A percentile compares a stretch with the other conserved stretches of the same genome.
phyloP scores from a whole-genome alignment of 1,140 invertebrate species.

The Trichoplusia ni region DNA sequence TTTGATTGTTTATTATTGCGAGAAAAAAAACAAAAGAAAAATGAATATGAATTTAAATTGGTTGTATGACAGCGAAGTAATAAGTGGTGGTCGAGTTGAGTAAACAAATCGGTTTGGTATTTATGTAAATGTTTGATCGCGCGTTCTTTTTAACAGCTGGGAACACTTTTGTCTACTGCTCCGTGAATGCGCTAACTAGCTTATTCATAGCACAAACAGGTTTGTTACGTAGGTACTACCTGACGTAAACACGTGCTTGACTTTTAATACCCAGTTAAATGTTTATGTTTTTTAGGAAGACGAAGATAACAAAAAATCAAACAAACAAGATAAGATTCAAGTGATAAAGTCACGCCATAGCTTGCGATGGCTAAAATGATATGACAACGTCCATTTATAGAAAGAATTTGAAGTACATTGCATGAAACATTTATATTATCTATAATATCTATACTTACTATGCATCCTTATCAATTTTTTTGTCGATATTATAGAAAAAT shows the following conservation, averaged over 20 bases:
- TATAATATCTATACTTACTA: too few species aligned
- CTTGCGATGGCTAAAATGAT: background rate
- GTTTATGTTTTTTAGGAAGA: slow-evolving; percentile 5
- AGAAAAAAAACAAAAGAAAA: background rate
- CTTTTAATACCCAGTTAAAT: slow-evolving; percentile 14
- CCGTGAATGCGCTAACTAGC: slow-evolving; percentile 38
- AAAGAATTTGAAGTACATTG: too few species aligned
- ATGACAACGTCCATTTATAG: background rate
- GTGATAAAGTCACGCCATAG: slow-evolving; percentile 1
- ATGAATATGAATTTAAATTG: background rate
- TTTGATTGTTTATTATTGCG: slow-evolving; percentile 19
- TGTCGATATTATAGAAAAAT: too few species aligned
- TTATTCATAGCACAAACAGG: slow-evolving; percentile 54
- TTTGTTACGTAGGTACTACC: slow-evolving; percentile 55
- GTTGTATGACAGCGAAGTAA: slow-evolving; percentile 1
- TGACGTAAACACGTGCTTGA: slow-evolving; percentile 41
- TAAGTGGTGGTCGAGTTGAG: background rate
- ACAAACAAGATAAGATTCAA: slow-evolving; percentile 14
- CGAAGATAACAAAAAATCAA: background rate
- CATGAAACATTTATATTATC: too few species aligned
- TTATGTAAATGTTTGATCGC: slow-evolving; percentile 16
- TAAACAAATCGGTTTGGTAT: slow-evolving; percentile 20
- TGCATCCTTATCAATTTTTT: too few species aligned
- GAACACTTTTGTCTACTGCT: slow-evolving; percentile 18
- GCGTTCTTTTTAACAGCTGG: slow-evolving; percentile 33